Base-by-base conservation (phyloP, 1,140 invertebrate species). In the Formica exsecta region DNA sequence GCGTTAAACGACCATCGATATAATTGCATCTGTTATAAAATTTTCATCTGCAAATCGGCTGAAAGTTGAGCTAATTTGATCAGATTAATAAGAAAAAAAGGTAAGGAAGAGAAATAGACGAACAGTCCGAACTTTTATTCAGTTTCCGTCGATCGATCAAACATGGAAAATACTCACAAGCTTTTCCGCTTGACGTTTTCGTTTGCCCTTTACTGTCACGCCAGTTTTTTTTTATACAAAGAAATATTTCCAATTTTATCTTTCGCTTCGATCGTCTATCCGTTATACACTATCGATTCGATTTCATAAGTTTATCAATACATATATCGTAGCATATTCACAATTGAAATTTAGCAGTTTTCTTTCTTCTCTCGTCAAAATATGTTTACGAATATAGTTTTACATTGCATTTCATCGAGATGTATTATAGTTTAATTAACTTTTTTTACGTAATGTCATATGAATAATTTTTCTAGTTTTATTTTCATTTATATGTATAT, bases 191-290 rank as follows among this genome's bases (percentile, higher is more conserved):
- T 22, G 36, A 70, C 19, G 19, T 71, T 81, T 74, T 74, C 13
- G 54, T 74, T 83, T 74, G 16, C 38, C 11, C 38, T 73, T 83
- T 59, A 19, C 25, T 62, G 16, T 80, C 3, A 29, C 36, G 22
- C 48, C 11, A 38, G n/a, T 6, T 29, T 54, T 79, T 61, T 61
- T 73, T 36, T 61, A 44, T 36, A 48, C 68, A 73, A 74, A 74
- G 68, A 83, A 83, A 61, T 44, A 48, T 38, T 9, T 74, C 29
- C 68, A 83, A 83, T 83, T 83, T 83, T 83, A 74, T 25, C 68
- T 83, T 74, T 61, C 8, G 19, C 11, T 44, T 36, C 32, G 32
- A 62, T 83, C 29, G 29, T 44, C 25, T 6, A 48, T 66, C 9
- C 51, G 22, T 65, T 48, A 77, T n/a, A 48, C 22, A 38, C 64